A percentile compares a stretch with the other conserved stretches of the same genome.
Evolutionary conservation across 2,797 vertebrate species (phyloP).

Genomic region (Sciurus vulgaris): DNA sequence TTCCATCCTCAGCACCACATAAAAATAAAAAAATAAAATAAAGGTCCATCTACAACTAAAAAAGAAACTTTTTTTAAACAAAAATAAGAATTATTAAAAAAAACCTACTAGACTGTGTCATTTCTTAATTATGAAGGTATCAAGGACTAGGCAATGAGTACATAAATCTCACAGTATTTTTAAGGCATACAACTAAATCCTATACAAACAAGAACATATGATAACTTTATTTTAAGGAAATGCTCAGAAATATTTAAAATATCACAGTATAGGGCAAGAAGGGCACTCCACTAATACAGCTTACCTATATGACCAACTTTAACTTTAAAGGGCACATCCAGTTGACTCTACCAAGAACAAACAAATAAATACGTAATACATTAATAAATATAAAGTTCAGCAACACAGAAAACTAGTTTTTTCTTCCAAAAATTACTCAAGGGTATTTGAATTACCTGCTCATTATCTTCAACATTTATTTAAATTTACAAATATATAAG

Average conservation of each 20-base stretch:
- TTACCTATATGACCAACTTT: slow-evolving; percentile 98
- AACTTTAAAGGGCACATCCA: slow-evolving; percentile 99
- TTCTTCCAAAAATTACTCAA: slow-evolving; percentile 60
- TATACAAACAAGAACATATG: not conserved
- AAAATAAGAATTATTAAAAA: not conserved
- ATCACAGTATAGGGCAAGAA: slow-evolving; percentile 28
- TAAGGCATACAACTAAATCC: not conserved
- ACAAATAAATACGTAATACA: not conserved
- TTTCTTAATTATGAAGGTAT: not conserved
- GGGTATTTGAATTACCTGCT: not conserved
- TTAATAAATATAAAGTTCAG: slow-evolving; percentile 52
- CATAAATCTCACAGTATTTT: slow-evolving; percentile 26
- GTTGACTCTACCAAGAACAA: slow-evolving; percentile 92
- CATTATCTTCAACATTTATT: not conserved
- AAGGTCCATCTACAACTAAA: no score
- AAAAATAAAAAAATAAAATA: no score
- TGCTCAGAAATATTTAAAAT: slow-evolving; percentile 56
- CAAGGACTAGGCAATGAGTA: not conserved
- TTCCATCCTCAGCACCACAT: no score
- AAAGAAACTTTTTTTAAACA: no score
- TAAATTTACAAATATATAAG: slow-evolving; percentile 26
- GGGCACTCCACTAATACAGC: slow-evolving; percentile 70
- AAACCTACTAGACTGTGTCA: not conserved
- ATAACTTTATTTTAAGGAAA: slow-evolving; percentile 41
- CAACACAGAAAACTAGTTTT: not conserved